phyloP scores from a whole-genome alignment of 2,888 invertebrate genomes.

The Pardosa pseudoannulata region DNA sequence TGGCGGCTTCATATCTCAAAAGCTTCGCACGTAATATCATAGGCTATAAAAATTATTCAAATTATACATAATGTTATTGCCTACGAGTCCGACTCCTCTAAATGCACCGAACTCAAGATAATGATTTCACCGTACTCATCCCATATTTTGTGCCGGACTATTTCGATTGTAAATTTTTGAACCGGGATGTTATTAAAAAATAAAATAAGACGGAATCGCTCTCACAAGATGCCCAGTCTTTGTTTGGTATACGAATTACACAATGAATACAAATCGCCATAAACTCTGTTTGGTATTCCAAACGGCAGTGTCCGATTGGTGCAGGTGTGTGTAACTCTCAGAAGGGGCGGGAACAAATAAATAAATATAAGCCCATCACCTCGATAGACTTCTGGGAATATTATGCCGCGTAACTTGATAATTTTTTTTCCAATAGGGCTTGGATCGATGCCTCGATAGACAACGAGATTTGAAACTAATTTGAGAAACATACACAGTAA shows the following conservation, averaged over 20 bases:
- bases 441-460: not conserved
- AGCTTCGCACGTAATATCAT: constrained; percentile 52
- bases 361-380: not conserved
- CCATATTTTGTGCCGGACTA: constrained; percentile 6
- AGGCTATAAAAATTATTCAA: constrained; percentile 67
- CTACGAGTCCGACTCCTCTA: constrained; percentile 9
- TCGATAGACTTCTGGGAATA: not conserved
- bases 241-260: constrained; percentile 54
- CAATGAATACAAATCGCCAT: constrained; percentile 60
- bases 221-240: constrained; percentile 13
- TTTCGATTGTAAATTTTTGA: constrained; percentile 54
- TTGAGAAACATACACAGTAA: too few relatives aligned
- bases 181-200: constrained; percentile 31
- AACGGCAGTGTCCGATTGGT: not conserved
- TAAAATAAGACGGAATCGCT: constrained; percentile 7
- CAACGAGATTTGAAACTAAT: too few relatives aligned
- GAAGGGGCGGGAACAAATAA: not conserved
- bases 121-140: constrained; percentile 34
- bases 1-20: constrained; percentile 31
- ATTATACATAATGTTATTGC: constrained; percentile 55
- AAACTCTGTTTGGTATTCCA: constrained; percentile 48
- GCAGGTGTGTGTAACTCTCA: not conserved
- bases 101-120: constrained; percentile 1
- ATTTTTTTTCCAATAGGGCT: not conserved
- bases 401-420: not conserved